Conservation (phyloP, 2,797 vertebrate species). For the Odontamblyopus lacepedii region DNA sequence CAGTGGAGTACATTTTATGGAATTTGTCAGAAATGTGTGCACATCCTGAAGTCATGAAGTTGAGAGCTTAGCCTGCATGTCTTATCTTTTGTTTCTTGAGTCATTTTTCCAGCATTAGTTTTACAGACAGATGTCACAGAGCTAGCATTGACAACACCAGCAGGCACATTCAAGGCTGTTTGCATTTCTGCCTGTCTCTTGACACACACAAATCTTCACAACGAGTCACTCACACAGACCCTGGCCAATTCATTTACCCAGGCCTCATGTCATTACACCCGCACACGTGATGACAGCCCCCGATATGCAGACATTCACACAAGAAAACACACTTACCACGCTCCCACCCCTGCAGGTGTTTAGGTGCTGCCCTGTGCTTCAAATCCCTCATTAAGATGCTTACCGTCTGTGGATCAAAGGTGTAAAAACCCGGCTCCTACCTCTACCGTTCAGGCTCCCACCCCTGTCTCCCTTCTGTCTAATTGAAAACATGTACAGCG, state of each 20-base stretch:
- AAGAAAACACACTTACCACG: slow-evolving; percentile 60
- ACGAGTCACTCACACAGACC: slow-evolving; percentile 25
- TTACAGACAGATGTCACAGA: slow-evolving; percentile 41
- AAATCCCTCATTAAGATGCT: slow-evolving; percentile 72
- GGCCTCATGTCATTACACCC: slow-evolving; percentile 10
- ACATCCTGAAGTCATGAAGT: slow-evolving; percentile 26
- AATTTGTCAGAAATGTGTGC: slow-evolving; percentile 27
- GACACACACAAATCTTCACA: slow-evolving; percentile 10
- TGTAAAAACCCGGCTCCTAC: slow-evolving; percentile 61
- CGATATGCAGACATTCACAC: slow-evolving; percentile 54
- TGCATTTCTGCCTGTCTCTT: slow-evolving; percentile 17
- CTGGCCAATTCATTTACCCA: slow-evolving; percentile 15
- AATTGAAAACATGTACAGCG: slow-evolving; percentile 73
- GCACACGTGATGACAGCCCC: slow-evolving; percentile 25
- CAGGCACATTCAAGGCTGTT: slow-evolving; percentile 33
- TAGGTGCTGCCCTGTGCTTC: slow-evolving; percentile 59
- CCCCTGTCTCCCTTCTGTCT: slow-evolving; percentile 66
- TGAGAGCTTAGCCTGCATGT: slow-evolving; percentile 22
- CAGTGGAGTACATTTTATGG: background rate
- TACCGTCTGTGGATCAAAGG: slow-evolving; percentile 70
- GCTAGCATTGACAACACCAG: slow-evolving; percentile 40
- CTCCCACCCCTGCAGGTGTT: slow-evolving; percentile 72
- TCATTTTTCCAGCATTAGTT: slow-evolving; percentile 20
- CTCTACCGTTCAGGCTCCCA: slow-evolving; percentile 50
- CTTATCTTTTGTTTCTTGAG: slow-evolving; percentile 33